These are phyloP conservation scores for Babyrousa celebensis DNA, from an alignment of 2,797 vertebrate species.

Conservation along the genomic window DNA sequence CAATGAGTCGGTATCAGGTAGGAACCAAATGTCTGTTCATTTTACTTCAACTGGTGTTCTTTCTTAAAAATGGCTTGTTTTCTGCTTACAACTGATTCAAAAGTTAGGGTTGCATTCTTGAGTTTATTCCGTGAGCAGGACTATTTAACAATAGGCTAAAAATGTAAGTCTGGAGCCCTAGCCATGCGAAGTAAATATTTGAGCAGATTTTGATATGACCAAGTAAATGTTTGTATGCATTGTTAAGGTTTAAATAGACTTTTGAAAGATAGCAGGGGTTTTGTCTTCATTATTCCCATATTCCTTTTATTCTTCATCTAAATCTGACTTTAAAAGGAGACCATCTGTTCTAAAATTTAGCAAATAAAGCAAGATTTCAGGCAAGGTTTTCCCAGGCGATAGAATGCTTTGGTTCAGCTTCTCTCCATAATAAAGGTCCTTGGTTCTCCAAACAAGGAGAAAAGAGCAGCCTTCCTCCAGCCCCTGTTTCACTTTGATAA, in stretches of 20 bases:
- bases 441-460: conserved; percentile 47
- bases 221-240: conserved; percentile 32
- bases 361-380: conserved; percentile 50
- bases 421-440: neutral
- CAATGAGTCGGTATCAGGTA: conserved; percentile 87
- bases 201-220: conserved; percentile 55
- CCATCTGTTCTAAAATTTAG: conserved; percentile 10
- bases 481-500: conserved; percentile 11
- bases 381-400: conserved; percentile 11
- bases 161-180: neutral
- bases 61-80: conserved; percentile 58
- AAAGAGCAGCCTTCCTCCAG: conserved; percentile 6
- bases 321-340: conserved; percentile 50
- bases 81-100: conserved; percentile 55
- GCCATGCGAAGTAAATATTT: conserved; percentile 67
- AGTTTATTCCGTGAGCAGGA: conserved; percentile 71
- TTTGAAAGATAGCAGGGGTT: conserved; percentile 43
- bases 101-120: conserved; percentile 6
- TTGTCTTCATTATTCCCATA: conserved; percentile 45
- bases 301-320: conserved; percentile 27
- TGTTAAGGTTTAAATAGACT: neutral
- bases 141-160: conserved; percentile 48
- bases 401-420: neutral
- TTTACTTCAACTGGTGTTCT: conserved; percentile 59
- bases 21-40: conserved; percentile 67